Conservation (phyloP, 2,113 vertebrate species). For the Scytalopus superciliaris region DNA sequence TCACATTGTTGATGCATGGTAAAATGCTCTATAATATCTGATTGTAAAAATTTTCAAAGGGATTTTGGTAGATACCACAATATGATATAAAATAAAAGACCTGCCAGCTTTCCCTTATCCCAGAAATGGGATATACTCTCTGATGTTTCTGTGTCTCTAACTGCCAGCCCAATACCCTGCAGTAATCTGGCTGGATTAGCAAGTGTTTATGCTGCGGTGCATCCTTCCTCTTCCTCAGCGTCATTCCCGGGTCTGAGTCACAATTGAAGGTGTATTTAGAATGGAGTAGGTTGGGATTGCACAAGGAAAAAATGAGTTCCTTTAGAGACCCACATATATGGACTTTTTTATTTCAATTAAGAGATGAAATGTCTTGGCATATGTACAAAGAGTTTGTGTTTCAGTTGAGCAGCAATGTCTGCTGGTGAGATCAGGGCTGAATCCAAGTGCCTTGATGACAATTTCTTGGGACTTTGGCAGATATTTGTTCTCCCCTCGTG, state of each 20-base stretch:
- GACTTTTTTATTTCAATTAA: not conserved
- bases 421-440: slow-evolving; percentile 5
- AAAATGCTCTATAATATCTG: not conserved
- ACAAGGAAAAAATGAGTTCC: not conserved
- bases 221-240: not conserved
- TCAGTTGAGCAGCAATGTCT: not conserved
- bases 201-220: not conserved
- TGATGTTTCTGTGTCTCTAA: not conserved
- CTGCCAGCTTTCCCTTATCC: not conserved
- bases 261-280: not conserved
- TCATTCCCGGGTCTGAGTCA: not conserved
- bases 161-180: not conserved
- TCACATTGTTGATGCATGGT: not conserved
- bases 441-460: not conserved
- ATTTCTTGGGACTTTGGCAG: not conserved
- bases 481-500: not conserved
- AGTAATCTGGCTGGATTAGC: not conserved
- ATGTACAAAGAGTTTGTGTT: not conserved
- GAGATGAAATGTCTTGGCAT: slow-evolving; percentile 12
- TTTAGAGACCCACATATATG: not conserved
- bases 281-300: not conserved
- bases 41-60: not conserved
- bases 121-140: not conserved
- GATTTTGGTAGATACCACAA: not conserved
- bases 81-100: not conserved